A percentile compares a stretch with the other conserved stretches of the same genome.
These are phyloP conservation scores for Cryptotermes secundus DNA, from an alignment of 1,140 invertebrate species.

Conservation along the genomic window DNA sequence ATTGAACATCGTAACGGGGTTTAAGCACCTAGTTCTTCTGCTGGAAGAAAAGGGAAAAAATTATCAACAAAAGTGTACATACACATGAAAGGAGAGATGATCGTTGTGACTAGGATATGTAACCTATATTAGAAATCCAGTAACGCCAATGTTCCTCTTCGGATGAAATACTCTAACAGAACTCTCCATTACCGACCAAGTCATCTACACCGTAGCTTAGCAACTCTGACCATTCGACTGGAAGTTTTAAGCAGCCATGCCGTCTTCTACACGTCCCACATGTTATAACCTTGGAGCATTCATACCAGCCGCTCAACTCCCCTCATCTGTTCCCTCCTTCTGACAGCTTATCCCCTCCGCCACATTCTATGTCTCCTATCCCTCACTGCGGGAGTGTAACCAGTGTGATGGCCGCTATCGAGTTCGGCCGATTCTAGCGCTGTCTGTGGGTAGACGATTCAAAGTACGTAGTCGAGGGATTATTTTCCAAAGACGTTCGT, in stretches of 20 bases:
- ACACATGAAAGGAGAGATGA: too few species aligned
- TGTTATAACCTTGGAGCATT: not conserved
- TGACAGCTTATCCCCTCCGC: conserved; percentile 28
- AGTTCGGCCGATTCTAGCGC: conserved; percentile 23
- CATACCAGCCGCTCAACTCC: not conserved
- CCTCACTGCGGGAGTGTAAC: not conserved
- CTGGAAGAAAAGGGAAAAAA: too few species aligned
- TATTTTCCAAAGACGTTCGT: not conserved
- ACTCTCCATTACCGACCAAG: not conserved
- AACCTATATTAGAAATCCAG: too few species aligned
- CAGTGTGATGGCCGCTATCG: conserved; percentile 32
- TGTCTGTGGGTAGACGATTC: not conserved
- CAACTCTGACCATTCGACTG: not conserved
- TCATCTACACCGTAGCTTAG: not conserved
- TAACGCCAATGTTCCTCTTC: too few species aligned
- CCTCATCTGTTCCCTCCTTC: conserved; percentile 22
- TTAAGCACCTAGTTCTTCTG: too few species aligned
- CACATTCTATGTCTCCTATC: not conserved
- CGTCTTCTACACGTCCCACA: not conserved
- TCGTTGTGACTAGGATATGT: too few species aligned
- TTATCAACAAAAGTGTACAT: too few species aligned
- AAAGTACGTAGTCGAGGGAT: conserved; percentile 10
- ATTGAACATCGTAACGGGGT: too few species aligned
- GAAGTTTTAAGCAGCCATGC: not conserved
- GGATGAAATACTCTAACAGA: not conserved